Base-by-base conservation (phyloP, 1,140 invertebrate species). In the Telenomus remus region DNA sequence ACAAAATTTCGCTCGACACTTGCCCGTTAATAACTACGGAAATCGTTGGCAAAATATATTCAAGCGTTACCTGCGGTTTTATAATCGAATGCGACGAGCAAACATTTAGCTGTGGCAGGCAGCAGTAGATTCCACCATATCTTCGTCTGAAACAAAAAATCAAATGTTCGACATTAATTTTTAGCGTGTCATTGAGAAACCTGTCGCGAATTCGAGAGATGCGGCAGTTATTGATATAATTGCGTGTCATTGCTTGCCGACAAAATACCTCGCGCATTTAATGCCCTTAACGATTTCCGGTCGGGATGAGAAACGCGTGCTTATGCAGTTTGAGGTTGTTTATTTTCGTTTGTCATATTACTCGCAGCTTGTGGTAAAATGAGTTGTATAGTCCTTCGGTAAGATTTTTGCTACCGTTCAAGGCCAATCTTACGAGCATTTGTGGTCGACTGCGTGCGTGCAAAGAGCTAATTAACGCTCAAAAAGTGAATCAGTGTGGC, bases 401-500 rank as follows among this genome's bases (percentile, higher is more conserved):
- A 16, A 47, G 49, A 78, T 73, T 78, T 73, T 78, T 55, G 50
- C 59, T 44, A 60, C 59, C 16, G 65, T 68, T 64, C 76, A 78
- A 78, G 70, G 60, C 55, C 65, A 59, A 77, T 72, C 68, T 64
- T 72, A 47, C 42, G 51, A 47, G 42, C 63, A 13, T 54, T 71
- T 64, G 63, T 54, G 47, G 48, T 47, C 48, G 51, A 61, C 60
- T 61, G 43, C 65, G 27, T 76, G 78, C 78, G 78, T 79, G 78
- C 70, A 66, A 73, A 73, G 69, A 69, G 78, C 69, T 79, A 76
- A 79, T 79, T 79, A 79, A 76, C 64, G 73, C 73, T 76, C 60
- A 69, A 79, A 79, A 79, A 79, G 73, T 79, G 73, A 79, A 76
- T 76, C 77, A 69, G 64, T 63, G 77, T 73, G 65, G 72, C 60